Conservation (phyloP, 92 coral and sea anemone genomes). For the Plumapathes pennacea region DNA sequence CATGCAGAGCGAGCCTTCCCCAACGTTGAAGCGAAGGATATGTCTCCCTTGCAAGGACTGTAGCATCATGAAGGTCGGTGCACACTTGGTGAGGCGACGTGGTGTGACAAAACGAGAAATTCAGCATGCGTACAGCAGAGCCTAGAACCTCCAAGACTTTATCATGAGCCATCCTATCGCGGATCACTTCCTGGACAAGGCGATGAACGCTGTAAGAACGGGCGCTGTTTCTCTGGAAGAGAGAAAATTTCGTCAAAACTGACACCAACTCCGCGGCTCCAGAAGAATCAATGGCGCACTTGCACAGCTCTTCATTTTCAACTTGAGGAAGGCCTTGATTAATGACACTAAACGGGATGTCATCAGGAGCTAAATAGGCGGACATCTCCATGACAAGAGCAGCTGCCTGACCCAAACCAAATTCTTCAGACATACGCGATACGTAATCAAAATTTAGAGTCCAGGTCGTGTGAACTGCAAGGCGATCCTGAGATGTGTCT, state of each 20-base stretch:
- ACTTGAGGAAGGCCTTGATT: constrained; percentile 63
- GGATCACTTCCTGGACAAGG: constrained; percentile 87
- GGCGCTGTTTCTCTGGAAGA: constrained; percentile 58
- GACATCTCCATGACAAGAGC: constrained; percentile 58
- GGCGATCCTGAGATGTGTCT: constrained; percentile 59
- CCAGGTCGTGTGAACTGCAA: constrained; percentile 84
- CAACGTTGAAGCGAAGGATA: constrained; percentile 71
- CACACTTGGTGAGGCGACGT: constrained; percentile 56
- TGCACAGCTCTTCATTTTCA: constrained; percentile 15
- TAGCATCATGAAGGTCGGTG: constrained; percentile 48
- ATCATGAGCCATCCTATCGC: constrained; percentile 29
- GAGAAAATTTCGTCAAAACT: constrained; percentile 77
- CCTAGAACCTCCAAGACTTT: constrained; percentile 18
- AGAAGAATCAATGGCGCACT: constrained; percentile 13
- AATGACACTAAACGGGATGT: constrained; percentile 71
- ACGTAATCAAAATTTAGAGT: constrained; percentile 65
- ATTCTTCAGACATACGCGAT: constrained; percentile 20
- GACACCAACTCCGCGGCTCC: constrained; percentile 56
- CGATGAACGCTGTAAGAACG: constrained; percentile 77
- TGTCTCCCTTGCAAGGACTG: constrained; percentile 46
- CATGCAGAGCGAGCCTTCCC: constrained; percentile 65
- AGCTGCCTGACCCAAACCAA: constrained; percentile 40
- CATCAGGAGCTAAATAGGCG: constrained; percentile 78
- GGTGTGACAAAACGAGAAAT: constrained; percentile 53
- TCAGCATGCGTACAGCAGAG: constrained; percentile 59